These are phyloP conservation scores for Musca vetustissima DNA, from an alignment of 1,140 invertebrate species.

Conservation along the genomic window DNA sequence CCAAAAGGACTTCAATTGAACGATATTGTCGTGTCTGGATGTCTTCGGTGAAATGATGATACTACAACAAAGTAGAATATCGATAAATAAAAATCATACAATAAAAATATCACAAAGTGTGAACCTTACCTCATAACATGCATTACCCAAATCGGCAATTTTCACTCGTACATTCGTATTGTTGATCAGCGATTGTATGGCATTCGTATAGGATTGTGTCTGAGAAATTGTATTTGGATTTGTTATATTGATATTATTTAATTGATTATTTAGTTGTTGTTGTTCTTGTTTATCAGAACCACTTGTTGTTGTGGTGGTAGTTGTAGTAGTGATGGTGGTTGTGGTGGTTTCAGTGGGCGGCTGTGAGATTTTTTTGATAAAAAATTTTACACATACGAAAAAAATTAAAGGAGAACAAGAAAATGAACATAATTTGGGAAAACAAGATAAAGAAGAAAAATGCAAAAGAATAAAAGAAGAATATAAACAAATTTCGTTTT, in stretches of 20 bases:
- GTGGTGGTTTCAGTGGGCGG: constrained; percentile 18
- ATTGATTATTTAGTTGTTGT: constrained; percentile 4
- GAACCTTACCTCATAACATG: constrained; percentile 82
- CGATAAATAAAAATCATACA: neutral
- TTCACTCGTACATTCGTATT: constrained; percentile 88
- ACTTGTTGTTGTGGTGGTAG: no score
- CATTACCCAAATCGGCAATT: constrained; percentile 98
- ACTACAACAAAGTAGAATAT: constrained; percentile 33
- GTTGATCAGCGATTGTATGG: constrained; percentile 79
- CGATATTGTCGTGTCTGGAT: constrained; percentile 99
- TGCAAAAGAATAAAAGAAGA: no score
- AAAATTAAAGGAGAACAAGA: constrained; percentile 16
- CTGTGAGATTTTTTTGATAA: neutral
- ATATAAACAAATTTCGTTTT: no score
- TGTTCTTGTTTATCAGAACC: constrained; percentile 16
- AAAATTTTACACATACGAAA: neutral
- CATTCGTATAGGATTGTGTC: constrained; percentile 54
- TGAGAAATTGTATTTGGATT: constrained; percentile 37
- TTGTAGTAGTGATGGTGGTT: neutral
- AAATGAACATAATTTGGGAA: constrained; percentile 13
- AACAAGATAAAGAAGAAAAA: constrained; percentile 1
- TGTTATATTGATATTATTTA: constrained; percentile 16
- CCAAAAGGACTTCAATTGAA: constrained; percentile 89
- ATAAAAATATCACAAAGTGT: neutral
- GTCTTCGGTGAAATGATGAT: constrained; percentile 64